Evolutionary conservation across 2,888 invertebrate genomes (phyloP).

Genomic region (Euplagia quadripunctaria): DNA sequence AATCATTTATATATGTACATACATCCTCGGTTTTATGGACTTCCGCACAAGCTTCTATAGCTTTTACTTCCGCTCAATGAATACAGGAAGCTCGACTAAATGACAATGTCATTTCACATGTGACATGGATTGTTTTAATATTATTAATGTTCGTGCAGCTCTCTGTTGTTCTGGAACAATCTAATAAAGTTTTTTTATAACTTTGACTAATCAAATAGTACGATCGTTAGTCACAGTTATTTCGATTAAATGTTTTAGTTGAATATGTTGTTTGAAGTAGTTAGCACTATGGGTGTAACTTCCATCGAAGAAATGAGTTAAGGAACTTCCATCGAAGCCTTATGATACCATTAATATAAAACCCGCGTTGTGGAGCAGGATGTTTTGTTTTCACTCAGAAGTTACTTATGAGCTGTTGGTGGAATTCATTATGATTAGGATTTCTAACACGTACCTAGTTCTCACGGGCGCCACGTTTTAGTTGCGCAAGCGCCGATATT

Average conservation of each 20-base stretch:
- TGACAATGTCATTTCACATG: conserved; percentile 38
- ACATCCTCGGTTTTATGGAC: conserved; percentile 51
- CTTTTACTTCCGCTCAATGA: conserved; percentile 40
- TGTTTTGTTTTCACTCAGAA: conserved; percentile 56
- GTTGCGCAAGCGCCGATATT: conserved; percentile 63
- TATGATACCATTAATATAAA: conserved; percentile 43
- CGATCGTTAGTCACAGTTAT: not conserved
- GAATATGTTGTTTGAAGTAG: not conserved
- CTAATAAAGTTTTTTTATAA: not conserved
- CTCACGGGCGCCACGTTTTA: conserved; percentile 67
- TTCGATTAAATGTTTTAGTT: not conserved
- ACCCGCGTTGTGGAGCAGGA: conserved; percentile 49
- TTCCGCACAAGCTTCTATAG: conserved; percentile 45
- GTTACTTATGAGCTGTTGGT: conserved; percentile 56
- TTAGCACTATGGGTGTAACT: not conserved
- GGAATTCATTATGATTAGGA: conserved; percentile 69
- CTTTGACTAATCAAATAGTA: not conserved
- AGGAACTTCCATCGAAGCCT: not conserved
- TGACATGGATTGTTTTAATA: conserved; percentile 28
- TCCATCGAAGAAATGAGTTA: not conserved
- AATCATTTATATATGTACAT: conserved; percentile 24
- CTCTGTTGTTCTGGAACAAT: not conserved
- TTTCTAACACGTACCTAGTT: conserved; percentile 81
- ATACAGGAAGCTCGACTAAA: conserved; percentile 36
- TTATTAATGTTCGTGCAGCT: conserved; percentile 1